Evolutionary conservation across 2,888 invertebrate species (phyloP).

Genomic region (Schizaphis graminum): DNA sequence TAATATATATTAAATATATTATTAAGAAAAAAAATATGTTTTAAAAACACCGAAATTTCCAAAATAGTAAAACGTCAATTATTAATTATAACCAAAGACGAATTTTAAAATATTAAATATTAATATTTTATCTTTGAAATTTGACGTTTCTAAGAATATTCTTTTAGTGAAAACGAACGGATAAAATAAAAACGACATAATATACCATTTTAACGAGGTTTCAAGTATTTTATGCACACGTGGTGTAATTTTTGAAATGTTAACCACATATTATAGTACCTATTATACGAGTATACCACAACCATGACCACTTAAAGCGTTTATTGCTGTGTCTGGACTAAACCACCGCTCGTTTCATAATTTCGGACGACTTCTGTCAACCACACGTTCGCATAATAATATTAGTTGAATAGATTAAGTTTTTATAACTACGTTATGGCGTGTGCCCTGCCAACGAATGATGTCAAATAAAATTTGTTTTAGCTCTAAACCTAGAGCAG

Average conservation of each 20-base stretch:
- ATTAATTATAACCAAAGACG: not conserved
- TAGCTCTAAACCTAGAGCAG: not conserved
- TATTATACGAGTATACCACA: not conserved
- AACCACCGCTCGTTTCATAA: not conserved
- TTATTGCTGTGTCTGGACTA: not conserved
- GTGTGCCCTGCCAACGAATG: not conserved
- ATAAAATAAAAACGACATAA: not conserved
- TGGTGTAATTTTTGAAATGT: not conserved
- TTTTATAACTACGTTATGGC: not conserved
- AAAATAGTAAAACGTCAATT: not conserved
- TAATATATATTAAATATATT: no score
- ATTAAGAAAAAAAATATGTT: no score
- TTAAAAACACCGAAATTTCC: not conserved
- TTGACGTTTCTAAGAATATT: not conserved
- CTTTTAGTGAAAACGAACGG: not conserved
- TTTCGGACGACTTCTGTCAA: not conserved
- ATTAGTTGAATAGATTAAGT: not conserved
- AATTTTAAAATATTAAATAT: not conserved
- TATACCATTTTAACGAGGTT: not conserved
- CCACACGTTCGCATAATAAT: not conserved
- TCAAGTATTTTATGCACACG: not conserved
- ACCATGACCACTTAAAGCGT: not conserved
- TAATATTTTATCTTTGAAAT: not conserved
- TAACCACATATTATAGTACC: not conserved
- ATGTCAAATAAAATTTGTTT: not conserved